Conservation (phyloP, 2,113 vertebrate species). For the Aegotheles bennettii region DNA sequence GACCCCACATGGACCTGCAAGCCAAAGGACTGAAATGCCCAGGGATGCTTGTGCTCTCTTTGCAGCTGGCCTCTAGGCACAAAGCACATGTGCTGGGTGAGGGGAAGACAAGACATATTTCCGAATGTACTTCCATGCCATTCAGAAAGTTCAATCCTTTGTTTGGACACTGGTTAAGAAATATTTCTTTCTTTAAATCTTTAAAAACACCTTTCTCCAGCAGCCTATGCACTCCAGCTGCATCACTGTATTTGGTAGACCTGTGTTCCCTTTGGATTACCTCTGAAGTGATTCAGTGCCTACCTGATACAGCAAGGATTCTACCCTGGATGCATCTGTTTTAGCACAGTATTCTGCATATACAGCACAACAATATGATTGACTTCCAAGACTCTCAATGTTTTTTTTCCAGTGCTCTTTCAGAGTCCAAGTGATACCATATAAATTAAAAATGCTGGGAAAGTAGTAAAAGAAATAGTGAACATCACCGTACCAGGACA, state of each 20-base stretch:
- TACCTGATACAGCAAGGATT: neutral
- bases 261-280: neutral
- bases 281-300: neutral
- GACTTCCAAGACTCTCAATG: neutral
- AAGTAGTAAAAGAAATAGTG: neutral
- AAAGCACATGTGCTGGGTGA: accelerated
- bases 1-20: neutral
- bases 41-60: accelerated
- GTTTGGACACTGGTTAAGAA: neutral
- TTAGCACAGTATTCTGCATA: neutral
- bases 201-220: neutral
- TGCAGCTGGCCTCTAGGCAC: neutral
- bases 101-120: accelerated
- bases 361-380: neutral
- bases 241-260: accelerated
- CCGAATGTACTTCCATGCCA: neutral
- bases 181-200: neutral
- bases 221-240: neutral
- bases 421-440: neutral
- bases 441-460: neutral
- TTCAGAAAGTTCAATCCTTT: neutral
- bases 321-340: neutral
- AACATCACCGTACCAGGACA: neutral
- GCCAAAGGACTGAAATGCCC: neutral
- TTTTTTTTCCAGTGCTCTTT: neutral